These are phyloP conservation scores for Dasypolia templi DNA, from an alignment of 2,888 invertebrate genomes.

Conservation along the genomic window DNA sequence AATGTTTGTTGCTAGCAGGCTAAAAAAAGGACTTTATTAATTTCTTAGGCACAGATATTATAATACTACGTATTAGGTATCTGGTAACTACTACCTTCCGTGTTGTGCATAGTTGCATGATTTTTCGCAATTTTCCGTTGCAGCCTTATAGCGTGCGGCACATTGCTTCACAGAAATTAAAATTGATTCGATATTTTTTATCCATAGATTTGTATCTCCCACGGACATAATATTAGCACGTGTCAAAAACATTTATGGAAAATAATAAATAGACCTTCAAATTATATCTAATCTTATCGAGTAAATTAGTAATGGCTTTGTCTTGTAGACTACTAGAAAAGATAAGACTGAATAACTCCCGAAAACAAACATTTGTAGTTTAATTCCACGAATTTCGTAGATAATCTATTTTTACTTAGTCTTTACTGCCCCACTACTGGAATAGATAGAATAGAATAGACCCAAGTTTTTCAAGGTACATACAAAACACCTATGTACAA, in stretches of 20 bases:
- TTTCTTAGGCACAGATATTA: no score
- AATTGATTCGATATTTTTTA: conserved; percentile 6
- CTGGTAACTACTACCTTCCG: conserved; percentile 21
- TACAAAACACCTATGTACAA: no score
- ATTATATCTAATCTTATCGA: conserved; percentile 37
- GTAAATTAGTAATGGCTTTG: neutral
- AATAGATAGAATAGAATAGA: no score
- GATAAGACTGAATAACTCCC: neutral
- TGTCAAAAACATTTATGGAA: conserved; percentile 1
- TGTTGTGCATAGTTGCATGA: conserved; percentile 38
- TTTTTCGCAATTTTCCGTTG: conserved; percentile 39
- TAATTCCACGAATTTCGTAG: conserved; percentile 9
- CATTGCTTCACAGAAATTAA: conserved; percentile 7
- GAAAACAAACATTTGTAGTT: neutral
- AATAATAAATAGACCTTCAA: conserved; percentile 14
- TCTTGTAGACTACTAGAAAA: neutral
- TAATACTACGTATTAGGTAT: no score
- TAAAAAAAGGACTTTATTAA: conserved; percentile 18
- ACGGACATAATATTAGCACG: neutral
- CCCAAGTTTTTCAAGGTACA: neutral
- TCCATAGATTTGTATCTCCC: neutral
- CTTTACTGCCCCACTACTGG: neutral
- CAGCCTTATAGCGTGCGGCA: conserved; percentile 8
- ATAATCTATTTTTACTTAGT: neutral
- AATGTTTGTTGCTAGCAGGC: neutral